These are phyloP conservation scores for Nestor notabilis DNA, from an alignment of 2,113 vertebrate species.

Conservation along the genomic window DNA sequence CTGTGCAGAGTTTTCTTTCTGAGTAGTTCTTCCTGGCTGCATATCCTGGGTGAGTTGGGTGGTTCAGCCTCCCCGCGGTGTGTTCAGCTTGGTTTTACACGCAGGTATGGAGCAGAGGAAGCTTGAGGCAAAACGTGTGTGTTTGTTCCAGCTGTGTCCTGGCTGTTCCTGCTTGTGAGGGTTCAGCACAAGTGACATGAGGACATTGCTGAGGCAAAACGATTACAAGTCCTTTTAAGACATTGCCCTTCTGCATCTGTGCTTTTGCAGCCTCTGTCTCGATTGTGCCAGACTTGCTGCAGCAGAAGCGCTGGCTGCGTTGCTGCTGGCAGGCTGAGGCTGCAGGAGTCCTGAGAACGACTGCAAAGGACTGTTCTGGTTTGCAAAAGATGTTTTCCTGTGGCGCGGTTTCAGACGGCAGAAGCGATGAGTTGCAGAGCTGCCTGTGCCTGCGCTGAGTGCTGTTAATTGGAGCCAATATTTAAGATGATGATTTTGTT, in stretches of 20 bases:
- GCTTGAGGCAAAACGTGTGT: background rate
- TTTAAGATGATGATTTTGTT: background rate
- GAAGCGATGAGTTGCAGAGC: background rate
- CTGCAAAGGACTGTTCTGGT: background rate
- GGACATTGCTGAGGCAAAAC: background rate
- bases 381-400: background rate
- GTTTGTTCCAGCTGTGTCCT: background rate
- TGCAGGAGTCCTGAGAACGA: background rate
- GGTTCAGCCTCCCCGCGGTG: background rate
- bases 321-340: background rate
- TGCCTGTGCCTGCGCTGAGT: background rate
- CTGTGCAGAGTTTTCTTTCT: accelerated
- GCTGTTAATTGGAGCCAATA: background rate
- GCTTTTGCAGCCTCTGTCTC: background rate
- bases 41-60: background rate
- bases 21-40: background rate
- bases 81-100: background rate
- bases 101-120: background rate
- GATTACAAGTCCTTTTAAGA: background rate
- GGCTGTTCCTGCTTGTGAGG: background rate
- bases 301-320: background rate
- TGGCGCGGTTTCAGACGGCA: background rate
- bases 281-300: background rate
- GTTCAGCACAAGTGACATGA: accelerated
- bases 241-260: background rate